A percentile compares a stretch with the other conserved stretches of the same genome.
Evolutionary conservation across 1,140 invertebrate species (phyloP).

Genomic region (Phymorhynchus buccinoides): DNA sequence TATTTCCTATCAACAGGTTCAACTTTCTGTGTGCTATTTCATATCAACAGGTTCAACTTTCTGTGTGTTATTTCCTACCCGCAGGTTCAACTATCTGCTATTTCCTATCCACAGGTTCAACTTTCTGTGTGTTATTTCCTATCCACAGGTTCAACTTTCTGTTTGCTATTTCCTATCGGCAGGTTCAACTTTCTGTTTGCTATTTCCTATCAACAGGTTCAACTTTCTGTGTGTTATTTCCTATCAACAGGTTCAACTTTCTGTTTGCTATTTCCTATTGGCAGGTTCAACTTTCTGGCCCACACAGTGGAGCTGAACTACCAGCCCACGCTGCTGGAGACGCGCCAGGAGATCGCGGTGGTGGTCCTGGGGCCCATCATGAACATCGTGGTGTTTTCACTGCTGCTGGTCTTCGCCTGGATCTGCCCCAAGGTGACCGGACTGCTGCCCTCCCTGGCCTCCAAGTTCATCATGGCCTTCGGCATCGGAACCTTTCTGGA

Average conservation of each 20-base stretch:
- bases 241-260: too few species aligned
- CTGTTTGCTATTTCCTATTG: not conserved
- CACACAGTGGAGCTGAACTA: conserved; percentile 71
- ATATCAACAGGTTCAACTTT: too few species aligned
- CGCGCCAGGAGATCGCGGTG: conserved; percentile 66
- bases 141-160: too few species aligned
- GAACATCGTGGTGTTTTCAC: conserved; percentile 60
- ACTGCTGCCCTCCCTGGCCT: conserved; percentile 66
- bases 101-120: too few species aligned
- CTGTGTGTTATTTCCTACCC: too few species aligned
- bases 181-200: too few species aligned
- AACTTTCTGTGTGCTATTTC: too few species aligned
- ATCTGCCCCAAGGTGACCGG: conserved; percentile 60
- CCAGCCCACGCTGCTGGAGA: conserved; percentile 63
- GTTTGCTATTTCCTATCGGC: too few species aligned
- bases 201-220: too few species aligned
- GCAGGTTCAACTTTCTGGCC: conserved; percentile 68
- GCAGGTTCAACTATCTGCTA: not conserved
- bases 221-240: too few species aligned
- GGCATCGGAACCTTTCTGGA: conserved; percentile 67
- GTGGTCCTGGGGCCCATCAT: conserved; percentile 66
- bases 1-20: too few species aligned
- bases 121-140: too few species aligned
- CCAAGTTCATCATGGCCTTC: conserved; percentile 66
- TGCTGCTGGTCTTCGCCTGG: conserved; percentile 61